Conservation (phyloP, 2,797 vertebrate species). For the Hemitrygon akajei region DNA sequence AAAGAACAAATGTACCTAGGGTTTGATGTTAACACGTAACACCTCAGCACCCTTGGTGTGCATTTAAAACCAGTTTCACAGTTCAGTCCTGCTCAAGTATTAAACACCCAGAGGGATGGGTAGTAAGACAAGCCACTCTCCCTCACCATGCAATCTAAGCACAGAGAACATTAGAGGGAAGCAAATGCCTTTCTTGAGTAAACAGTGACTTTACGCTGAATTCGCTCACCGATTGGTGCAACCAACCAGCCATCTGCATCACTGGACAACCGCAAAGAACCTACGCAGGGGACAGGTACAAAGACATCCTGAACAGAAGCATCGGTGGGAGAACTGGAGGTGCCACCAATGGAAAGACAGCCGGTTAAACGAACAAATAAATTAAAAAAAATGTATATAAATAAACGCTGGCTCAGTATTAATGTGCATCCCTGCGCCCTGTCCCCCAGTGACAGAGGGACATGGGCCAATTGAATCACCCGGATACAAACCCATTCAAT, state of each 20-base stretch:
- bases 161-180: no score
- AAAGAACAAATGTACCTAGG: background rate
- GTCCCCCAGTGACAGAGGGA: background rate
- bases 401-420: constrained; percentile 6
- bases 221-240: background rate
- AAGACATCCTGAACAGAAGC: background rate
- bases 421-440: background rate
- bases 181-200: background rate
- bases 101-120: background rate
- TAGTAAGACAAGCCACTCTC: background rate
- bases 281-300: background rate
- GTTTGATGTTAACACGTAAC: background rate
- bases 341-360: background rate
- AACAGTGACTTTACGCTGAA: background rate
- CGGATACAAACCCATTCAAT: background rate
- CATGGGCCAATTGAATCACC: background rate
- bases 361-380: background rate
- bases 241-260: background rate
- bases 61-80: background rate
- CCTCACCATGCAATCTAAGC: background rate
- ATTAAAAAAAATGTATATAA: constrained; percentile 22
- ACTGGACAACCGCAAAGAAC: background rate
- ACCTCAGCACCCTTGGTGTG: background rate
- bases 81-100: background rate
- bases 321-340: background rate